Conservation (phyloP, 2,888 invertebrate species). For the Alcis repandata region DNA sequence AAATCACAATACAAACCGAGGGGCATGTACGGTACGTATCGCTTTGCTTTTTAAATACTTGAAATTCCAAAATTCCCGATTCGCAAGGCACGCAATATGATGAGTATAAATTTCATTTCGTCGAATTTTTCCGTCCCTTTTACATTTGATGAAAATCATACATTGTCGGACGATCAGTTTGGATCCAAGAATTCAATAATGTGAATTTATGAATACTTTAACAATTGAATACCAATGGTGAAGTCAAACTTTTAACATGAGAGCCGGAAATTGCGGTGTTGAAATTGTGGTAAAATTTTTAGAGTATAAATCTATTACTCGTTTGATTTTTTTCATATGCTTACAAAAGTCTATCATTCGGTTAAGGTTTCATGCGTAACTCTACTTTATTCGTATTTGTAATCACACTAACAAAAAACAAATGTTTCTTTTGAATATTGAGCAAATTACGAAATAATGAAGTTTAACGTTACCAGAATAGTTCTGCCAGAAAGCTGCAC, state of each 20-base stretch:
- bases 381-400: too few relatives aligned
- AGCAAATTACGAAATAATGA: background rate
- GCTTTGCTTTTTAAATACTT: slow-evolving; percentile 73
- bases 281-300: background rate
- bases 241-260: slow-evolving; percentile 23
- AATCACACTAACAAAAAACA: background rate
- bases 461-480: slow-evolving; percentile 91
- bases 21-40: slow-evolving; percentile 48
- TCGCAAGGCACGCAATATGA: slow-evolving; percentile 76
- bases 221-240: slow-evolving; percentile 40
- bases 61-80: slow-evolving; percentile 75
- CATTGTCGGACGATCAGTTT: slow-evolving; percentile 54
- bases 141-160: slow-evolving; percentile 58
- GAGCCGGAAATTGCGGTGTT: background rate
- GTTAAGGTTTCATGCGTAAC: background rate
- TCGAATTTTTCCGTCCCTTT: slow-evolving; percentile 67
- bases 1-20: slow-evolving; percentile 63
- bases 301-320: too few relatives aligned
- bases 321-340: too few relatives aligned
- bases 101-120: slow-evolving; percentile 75
- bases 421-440: background rate
- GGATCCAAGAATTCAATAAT: slow-evolving; percentile 61
- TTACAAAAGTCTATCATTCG: too few relatives aligned
- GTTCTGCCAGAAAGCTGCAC: slow-evolving; percentile 96
- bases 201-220: slow-evolving; percentile 57